These are phyloP conservation scores for Guaruba guarouba DNA, from an alignment of 2,113 vertebrate species.

Conservation along the genomic window DNA sequence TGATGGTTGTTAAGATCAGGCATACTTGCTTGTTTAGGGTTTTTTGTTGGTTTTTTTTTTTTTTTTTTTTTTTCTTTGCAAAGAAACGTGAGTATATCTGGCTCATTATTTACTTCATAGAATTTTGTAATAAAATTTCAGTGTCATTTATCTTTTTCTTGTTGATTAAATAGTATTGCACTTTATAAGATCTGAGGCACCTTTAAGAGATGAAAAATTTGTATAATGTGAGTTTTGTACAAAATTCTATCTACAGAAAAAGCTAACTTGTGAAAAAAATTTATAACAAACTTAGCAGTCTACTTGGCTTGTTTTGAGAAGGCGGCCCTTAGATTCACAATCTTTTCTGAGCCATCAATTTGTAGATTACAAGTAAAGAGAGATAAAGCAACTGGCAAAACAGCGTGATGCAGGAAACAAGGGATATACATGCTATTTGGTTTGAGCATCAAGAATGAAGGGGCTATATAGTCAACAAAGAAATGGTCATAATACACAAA, in stretches of 20 bases:
- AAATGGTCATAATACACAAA: not conserved
- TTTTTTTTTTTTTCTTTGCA: not conserved
- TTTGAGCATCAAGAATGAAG: not conserved
- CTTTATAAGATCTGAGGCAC: not conserved
- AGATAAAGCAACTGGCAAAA: not conserved
- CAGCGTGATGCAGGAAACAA: not conserved
- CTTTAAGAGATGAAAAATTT: not conserved
- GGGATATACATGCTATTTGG: not conserved
- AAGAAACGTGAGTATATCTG: not conserved
- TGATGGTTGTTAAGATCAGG: not conserved
- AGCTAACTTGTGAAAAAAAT: not conserved
- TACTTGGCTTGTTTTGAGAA: not conserved
- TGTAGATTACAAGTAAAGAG: not conserved
- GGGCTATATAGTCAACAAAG: not conserved
- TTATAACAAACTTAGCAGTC: not conserved
- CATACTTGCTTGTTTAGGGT: fast-evolving
- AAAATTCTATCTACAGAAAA: not conserved
- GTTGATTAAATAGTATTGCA: not conserved
- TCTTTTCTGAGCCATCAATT: not conserved
- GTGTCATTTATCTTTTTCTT: not conserved
- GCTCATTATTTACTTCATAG: not conserved
- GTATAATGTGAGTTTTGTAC: not conserved
- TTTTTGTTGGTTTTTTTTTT: not conserved
- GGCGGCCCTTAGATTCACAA: not conserved
- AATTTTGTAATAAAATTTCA: not conserved